Base-by-base conservation (phyloP, 92 coral and sea anemone genomes). In the Actinostola sp. region DNA sequence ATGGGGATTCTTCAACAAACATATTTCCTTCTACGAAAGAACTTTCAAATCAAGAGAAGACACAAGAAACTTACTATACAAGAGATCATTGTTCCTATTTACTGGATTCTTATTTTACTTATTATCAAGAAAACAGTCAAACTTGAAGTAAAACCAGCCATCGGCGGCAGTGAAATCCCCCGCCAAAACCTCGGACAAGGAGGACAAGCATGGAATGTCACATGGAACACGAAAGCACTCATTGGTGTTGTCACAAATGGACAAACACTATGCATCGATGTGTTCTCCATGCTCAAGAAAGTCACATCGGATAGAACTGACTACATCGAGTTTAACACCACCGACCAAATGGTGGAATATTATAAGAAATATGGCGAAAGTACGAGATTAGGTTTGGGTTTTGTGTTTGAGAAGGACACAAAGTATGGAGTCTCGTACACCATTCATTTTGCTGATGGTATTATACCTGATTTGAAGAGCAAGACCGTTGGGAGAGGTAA, bases 1-100 rank as follows among this genome's bases (percentile, higher is more conserved):
- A 92, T 92, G 97, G 82, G 84, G 26, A 27, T 92, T 46, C 44
- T 81, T 28, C 81, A 57, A 16, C 97, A 92, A 76, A 89, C 92
- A 0, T 81, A 71, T 53, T 84, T 58, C 58, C 85, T 92, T 38
- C 75, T 92, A 19, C 76, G 75, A 0, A 89, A 89, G 73, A 92
- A 92, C 72, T 85, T 70, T 39, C 82, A 69, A 59, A 72, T 82
- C 63, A 92, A 92, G 63, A 84, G 73, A 15, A 81, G 97, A 61
- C 84, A 92, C 71, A 72, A 81, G 55, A 80, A 74, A 51, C 80
- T 85, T 52, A 88, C 94, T 10, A 9, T 89, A 24, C 97, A 89
- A 74, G 97, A 92, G 63, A 56, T 92, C 35, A 63, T 92, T 3
- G 72, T 89, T 11, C 97, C 97, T 8, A 74, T 92, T 16, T 92